Evolutionary conservation across 53 echinoderm and acorn worm species (phyloP), one percentile per base, ranked within the genome.

Genomic region (Stichopus horrens): DNA sequence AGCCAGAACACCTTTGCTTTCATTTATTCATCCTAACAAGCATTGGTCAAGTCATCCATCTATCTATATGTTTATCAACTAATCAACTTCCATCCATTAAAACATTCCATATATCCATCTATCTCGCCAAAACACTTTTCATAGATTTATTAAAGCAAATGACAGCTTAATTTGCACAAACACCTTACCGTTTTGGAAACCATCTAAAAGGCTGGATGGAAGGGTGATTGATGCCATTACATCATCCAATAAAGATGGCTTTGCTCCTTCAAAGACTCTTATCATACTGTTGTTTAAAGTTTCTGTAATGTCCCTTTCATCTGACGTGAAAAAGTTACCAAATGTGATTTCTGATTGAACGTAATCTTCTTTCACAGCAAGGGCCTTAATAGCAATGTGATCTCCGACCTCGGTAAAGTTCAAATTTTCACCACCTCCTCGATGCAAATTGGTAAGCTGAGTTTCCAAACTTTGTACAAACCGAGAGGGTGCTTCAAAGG

Each of bases 401-500:
- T 9, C 57, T 9, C 91, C 83, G 18, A 91, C 23, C 8, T 81
- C 60, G 5, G 91, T 91, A 23, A 91, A 81, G 58, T 91, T 91
- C 67, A 71, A 53, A 5, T 58, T 74, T 0, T 79, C 58, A 53
- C 91, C 91, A n/a, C 83, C 21, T 1, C 63, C 63, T 63, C 11
- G 63, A 13, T 37, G 37, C 37, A 37, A 37, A 37, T 37, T 37
- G 37, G 37, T 37, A 37, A 37, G 37, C 37, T 37, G 37, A 37
- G 37, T 37, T 37, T 37, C 37, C 37, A 37, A 37, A 37, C 37
- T 37, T 37, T 37, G 37, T 2, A 37, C 37, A 37, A 37, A 1
- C 37, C 37, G 37, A 37, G 37, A 37, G 37, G 37, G 37, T 37
- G 37, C 37, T 37, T 37, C 37, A 37, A 37, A 37, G 37, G 37